phyloP scores from a whole-genome alignment of 2,797 vertebrate genomes.

The Dermochelys coriacea region DNA sequence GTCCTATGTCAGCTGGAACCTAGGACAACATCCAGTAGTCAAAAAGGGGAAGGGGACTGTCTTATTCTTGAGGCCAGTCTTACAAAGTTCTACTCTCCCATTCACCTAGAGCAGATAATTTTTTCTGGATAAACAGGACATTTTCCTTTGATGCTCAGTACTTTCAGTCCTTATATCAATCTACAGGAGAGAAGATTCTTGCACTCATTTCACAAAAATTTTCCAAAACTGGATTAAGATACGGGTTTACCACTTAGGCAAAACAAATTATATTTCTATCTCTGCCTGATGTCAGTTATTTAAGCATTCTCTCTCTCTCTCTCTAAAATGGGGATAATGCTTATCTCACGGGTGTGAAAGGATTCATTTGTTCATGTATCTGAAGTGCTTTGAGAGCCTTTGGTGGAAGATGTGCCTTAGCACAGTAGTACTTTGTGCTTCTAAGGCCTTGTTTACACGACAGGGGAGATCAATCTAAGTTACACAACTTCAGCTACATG shows the following conservation, averaged over 20 bases:
- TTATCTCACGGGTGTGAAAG: neutral
- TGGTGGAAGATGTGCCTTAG: neutral
- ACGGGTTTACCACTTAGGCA: neutral
- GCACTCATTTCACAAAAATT: fast-evolving
- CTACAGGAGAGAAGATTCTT: neutral
- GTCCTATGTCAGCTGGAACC: neutral
- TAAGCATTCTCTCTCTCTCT: neutral
- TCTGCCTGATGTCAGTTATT: neutral
- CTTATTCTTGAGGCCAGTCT: constrained; percentile 12
- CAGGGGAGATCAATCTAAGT: too few species aligned
- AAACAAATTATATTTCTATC: neutral
- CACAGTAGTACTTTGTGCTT: neutral
- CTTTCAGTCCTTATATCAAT: neutral
- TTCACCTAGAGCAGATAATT: neutral
- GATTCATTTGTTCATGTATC: neutral
- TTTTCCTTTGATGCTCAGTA: neutral
- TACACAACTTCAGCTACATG: too few species aligned
- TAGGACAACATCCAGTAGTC: neutral
- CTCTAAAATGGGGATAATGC: neutral
- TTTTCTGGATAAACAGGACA: neutral
- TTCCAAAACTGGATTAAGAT: neutral
- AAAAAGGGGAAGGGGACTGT: neutral
- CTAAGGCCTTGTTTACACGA: neutral
- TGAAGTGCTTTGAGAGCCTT: neutral
- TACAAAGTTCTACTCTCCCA: neutral